Base-by-base conservation (phyloP, 1,140 invertebrate species). In the Drosophila bifasciata region DNA sequence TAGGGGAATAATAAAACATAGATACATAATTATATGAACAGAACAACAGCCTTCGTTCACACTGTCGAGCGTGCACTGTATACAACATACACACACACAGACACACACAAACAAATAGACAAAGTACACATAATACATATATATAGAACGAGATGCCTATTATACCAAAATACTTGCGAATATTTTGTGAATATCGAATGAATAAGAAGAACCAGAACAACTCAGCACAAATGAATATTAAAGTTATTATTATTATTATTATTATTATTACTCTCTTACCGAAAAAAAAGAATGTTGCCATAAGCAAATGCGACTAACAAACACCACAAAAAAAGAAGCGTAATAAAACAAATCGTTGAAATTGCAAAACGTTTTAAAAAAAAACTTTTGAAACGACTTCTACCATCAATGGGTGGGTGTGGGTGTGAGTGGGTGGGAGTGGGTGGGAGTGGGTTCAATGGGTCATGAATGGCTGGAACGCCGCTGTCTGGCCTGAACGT, bases 291-390 rank as follows among this genome's bases (percentile, higher is more conserved):
- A 41, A 53, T 55, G 32, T 55, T 41, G 23, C 15, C 40, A 40
- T 43, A 55, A 55, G 52, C 21, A 55, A 45, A 53, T 32, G 63
- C 15, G 28, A 66, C 64, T 62, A 41, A 28, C 46, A 25, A 39
- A 41, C 15, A 9, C 45, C 39, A 9, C 32, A 15, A 43, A 49
- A 43, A 49, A 21, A 25, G 39, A 75, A 76, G 63, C 57, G 76
- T 63, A 79, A 68, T 79, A 75, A 80, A 76, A 36, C 28, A 36
- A 80, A 75, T 76, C 77, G 77, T 80, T 80, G 67, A 67, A 66
- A 80, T 75, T 75, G 66, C 61, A 70, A 39, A 84, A 64, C 71
- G 75, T 76, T 75, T 79, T 67, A 57, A 72, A 66, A 79, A 79
- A 66, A 75, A 32, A 39, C 21, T 48, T 49, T 17, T 28, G 11